Percentiles rank a stretch among this genome's conserved stretches.
Conservation (phyloP, 2,113 vertebrate species). For the Glaucidium brasilianum region DNA sequence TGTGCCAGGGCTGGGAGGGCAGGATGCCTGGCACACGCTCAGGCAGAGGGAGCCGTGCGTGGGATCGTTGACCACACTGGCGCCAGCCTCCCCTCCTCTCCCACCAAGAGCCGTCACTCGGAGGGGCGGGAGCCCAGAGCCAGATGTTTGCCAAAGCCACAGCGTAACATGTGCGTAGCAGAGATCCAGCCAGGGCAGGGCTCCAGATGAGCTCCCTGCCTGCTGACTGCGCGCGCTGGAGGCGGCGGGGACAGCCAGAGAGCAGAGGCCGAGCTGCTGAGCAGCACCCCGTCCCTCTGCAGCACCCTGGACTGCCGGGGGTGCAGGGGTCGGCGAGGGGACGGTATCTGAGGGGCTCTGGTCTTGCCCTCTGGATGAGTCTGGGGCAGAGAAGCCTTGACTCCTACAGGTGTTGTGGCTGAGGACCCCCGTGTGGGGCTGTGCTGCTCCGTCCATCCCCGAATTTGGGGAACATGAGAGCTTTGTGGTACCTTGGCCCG, state of each 20-base stretch:
- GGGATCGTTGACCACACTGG: constrained; percentile 68
- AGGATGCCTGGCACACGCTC: neutral
- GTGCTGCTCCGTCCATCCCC: neutral
- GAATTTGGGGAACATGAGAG: neutral
- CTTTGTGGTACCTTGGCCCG: neutral
- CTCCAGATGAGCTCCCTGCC: constrained; percentile 57
- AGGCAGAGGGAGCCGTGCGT: constrained; percentile 46
- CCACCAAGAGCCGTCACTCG: constrained; percentile 59
- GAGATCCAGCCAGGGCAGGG: constrained; percentile 43
- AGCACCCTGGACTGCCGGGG: rapidly evolving
- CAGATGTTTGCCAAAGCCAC: constrained; percentile 69
- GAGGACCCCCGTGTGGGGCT: neutral
- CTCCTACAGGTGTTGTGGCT: neutral
- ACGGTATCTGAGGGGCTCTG: too few relatives aligned
- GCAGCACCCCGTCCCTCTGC: neutral
- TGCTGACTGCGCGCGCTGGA: neutral
- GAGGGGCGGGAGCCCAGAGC: constrained; percentile 56
- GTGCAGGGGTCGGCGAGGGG: rapidly evolving
- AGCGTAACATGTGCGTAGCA: constrained; percentile 63
- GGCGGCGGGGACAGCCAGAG: neutral
- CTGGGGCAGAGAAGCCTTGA: neutral
- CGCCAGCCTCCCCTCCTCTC: constrained; percentile 63
- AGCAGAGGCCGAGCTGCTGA: neutral
- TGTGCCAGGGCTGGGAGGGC: constrained; percentile 50
- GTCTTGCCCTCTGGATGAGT: neutral